Evolutionary conservation across 2,888 invertebrate genomes (phyloP).

Genomic region (Sipha maydis): DNA sequence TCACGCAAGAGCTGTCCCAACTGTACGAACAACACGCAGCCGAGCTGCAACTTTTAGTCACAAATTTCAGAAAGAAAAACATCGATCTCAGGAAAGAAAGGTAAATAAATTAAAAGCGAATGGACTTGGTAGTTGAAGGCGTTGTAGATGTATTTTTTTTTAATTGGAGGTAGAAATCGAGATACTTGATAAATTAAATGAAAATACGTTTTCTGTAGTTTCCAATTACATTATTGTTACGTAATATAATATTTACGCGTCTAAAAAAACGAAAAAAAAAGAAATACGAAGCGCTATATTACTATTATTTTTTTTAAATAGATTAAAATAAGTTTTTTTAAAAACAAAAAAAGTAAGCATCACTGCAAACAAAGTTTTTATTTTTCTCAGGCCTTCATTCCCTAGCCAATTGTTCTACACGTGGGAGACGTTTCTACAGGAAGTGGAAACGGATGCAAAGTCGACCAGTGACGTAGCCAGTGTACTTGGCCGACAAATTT

Average conservation of each 20-base stretch:
- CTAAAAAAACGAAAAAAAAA: not conserved
- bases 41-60: conserved; percentile 85
- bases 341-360: too few relatives aligned
- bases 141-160: not conserved
- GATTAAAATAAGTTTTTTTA: too few relatives aligned
- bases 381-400: conserved; percentile 76
- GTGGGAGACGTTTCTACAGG: conserved; percentile 90
- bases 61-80: conserved; percentile 86
- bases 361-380: not conserved
- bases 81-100: conserved; percentile 87
- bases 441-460: conserved; percentile 89
- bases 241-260: conserved; percentile 32
- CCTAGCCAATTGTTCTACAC: conserved; percentile 86
- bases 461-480: conserved; percentile 86
- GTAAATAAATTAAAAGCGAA: conserved; percentile 68
- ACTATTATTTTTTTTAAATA: too few relatives aligned
- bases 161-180: not conserved
- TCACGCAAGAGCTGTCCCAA: conserved; percentile 87
- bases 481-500: conserved; percentile 80
- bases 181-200: not conserved
- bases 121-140: not conserved
- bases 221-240: conserved; percentile 4
- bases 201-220: conserved; percentile 16
- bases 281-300: conserved; percentile 20
- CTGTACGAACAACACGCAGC: conserved; percentile 90